Evolutionary conservation across 2,797 vertebrate species (phyloP).

Genomic region (Cossypha heuglini): DNA sequence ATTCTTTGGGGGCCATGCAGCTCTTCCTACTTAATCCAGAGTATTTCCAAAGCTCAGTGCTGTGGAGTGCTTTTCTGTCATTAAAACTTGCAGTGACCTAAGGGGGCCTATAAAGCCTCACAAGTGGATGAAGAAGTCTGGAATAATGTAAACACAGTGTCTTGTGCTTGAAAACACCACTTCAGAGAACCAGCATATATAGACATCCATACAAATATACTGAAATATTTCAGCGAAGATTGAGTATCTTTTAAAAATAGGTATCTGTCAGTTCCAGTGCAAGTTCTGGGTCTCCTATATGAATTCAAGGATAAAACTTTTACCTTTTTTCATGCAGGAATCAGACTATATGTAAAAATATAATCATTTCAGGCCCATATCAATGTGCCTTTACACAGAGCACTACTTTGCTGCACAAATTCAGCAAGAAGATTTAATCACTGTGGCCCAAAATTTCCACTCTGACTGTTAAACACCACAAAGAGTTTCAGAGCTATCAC

Average conservation of each 20-base stretch:
- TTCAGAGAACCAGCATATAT: neutral
- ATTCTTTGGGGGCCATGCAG: neutral
- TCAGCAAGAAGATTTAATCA: neutral
- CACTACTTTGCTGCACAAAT: neutral
- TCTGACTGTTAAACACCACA: neutral
- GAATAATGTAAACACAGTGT: neutral
- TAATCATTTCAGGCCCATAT: fast-evolving
- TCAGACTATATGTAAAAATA: neutral
- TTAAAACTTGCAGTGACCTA: neutral
- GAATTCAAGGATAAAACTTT: neutral
- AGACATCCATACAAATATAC: neutral
- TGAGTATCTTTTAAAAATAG: neutral
- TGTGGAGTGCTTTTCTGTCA: neutral
- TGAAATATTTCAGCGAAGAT: neutral
- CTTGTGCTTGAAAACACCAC: neutral
- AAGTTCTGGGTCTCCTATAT: neutral
- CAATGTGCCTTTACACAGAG: neutral
- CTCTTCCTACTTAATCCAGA: neutral
- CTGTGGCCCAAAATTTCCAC: neutral
- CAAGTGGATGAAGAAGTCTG: neutral
- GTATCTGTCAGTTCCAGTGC: neutral
- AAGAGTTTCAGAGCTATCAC: neutral
- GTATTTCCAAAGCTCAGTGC: neutral
- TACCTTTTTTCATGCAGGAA: neutral
- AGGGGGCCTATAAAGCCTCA: neutral